Conservation (phyloP, 1,140 invertebrate species). For the Drosophila subobscura region DNA sequence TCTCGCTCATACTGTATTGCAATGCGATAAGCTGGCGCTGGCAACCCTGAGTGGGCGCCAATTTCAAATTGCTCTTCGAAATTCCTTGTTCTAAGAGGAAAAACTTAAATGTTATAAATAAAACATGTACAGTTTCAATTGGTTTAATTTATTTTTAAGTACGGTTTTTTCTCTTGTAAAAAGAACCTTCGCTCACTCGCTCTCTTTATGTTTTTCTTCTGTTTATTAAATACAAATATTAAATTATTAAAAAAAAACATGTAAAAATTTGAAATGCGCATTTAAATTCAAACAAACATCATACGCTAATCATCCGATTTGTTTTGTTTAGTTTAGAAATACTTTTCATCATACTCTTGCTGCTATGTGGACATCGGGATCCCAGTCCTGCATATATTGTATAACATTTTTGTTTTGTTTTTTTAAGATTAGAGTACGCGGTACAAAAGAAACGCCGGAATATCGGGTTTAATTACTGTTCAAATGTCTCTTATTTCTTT, state of each 20-base stretch:
- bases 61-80: too few species aligned
- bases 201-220: slow-evolving; percentile 29
- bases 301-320: slow-evolving; percentile 33
- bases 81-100: too few species aligned
- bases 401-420: too few species aligned
- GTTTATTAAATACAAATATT: slow-evolving; percentile 79
- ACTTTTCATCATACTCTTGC: slow-evolving; percentile 64
- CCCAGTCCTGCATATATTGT: slow-evolving; percentile 9
- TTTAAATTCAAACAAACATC: slow-evolving; percentile 64
- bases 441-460: slow-evolving; percentile 42
- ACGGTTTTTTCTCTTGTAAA: slow-evolving; percentile 72
- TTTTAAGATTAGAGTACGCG: slow-evolving; percentile 1
- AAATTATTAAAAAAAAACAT: slow-evolving; percentile 77
- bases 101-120: neutral
- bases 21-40: too few species aligned
- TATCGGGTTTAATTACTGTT: slow-evolving; percentile 12
- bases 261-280: slow-evolving; percentile 77
- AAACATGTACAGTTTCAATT: slow-evolving; percentile 47
- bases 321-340: slow-evolving; percentile 69
- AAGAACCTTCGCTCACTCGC: slow-evolving; percentile 69
- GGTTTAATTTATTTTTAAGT: slow-evolving; percentile 73
- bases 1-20: too few species aligned
- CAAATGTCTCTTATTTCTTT: slow-evolving; percentile 25
- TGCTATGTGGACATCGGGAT: slow-evolving; percentile 20
- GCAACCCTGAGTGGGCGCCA: too few species aligned